These are phyloP conservation scores for Orchestes rusci DNA, from an alignment of 2,888 invertebrate species.

Conservation along the genomic window DNA sequence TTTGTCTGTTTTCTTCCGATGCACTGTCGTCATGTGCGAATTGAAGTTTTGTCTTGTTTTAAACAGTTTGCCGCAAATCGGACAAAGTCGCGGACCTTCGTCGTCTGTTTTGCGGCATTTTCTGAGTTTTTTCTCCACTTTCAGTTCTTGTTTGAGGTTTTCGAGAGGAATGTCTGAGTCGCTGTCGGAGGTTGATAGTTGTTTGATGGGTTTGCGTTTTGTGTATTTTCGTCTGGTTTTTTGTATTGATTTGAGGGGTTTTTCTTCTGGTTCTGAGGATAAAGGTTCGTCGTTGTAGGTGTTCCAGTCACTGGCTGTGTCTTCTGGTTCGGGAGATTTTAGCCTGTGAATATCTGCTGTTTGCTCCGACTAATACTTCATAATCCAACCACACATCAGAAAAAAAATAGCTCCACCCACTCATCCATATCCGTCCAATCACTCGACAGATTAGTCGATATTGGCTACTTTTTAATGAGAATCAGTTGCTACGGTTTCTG, in stretches of 20 bases:
- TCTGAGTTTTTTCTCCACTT: conserved; percentile 5
- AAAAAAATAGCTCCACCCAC: no score
- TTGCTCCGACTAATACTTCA: no score
- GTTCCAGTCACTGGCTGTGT: neutral
- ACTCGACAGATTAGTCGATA: no score
- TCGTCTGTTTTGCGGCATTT: neutral
- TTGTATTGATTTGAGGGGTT: conserved; percentile 1
- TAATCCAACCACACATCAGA: no score
- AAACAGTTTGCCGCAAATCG: conserved; percentile 22
- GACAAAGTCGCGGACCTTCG: conserved; percentile 18
- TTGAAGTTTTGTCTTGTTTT: conserved; percentile 20
- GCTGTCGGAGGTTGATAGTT: conserved; percentile 5
- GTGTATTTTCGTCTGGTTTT: no score
- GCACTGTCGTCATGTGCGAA: conserved; percentile 22
- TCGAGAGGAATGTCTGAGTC: conserved; percentile 18
- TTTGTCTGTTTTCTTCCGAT: conserved; percentile 18
- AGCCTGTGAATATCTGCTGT: no score
- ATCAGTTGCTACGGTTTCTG: no score
- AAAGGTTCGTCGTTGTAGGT: no score
- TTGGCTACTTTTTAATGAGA: no score
- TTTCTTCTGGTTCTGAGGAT: conserved; percentile 5
- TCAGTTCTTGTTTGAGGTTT: conserved; percentile 7
- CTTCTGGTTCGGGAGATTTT: no score
- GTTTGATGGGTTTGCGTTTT: neutral
- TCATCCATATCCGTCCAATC: no score